Base-by-base conservation (phyloP, 2,113 vertebrate genomes). In the Potamarius usumacintae region DNA sequence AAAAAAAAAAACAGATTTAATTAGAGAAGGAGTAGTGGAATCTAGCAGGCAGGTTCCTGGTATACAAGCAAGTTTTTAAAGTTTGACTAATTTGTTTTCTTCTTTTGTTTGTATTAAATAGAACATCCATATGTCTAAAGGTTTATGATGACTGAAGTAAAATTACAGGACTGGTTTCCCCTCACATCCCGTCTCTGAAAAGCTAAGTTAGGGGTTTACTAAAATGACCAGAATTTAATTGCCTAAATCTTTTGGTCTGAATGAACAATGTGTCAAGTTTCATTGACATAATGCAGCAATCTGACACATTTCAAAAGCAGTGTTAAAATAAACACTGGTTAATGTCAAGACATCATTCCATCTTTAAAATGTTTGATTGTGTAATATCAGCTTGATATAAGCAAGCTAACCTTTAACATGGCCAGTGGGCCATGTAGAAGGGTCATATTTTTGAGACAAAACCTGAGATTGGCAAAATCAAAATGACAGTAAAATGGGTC, bases 91-190 rank as follows among this genome's bases (percentile, higher is more conserved):
- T 57, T 74, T 63, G 27, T 80, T 58, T 8, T 69, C 42, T 79
- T 65, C 76, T 69, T 69, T 57, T 53, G 25, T 77, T 58, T 55
- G 42, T 14, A 67, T 92, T 83, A 94, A 94, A 78, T 60, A 89
- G 72, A 12, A 85, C 27, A 71, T 72, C 7, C 14, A 85, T 55
- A 87, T 82, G 77, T 71, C 67, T 62, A 67, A 48, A 58, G 30
- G 5, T 79, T 69, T 27, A 77, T 18, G 5, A 82, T 86, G 55
- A 69, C 15, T 25, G 71, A 48, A 80, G 84, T 34, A 52, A 17
- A 83, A 14, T 52, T 65, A 48, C 5, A 76, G 22, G 42, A 82
- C 18, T 22, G 27, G 4, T 9, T 9, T 30, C 67, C 50, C 50
- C 52, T n/a, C 2, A 30, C 58, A 83, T 5, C 18, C 60, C n/a